A percentile compares a stretch with the other conserved stretches of the same genome.
These are phyloP conservation scores for Ammodytes marinus DNA, from an alignment of 2,113 vertebrate species.

Conservation along the genomic window DNA sequence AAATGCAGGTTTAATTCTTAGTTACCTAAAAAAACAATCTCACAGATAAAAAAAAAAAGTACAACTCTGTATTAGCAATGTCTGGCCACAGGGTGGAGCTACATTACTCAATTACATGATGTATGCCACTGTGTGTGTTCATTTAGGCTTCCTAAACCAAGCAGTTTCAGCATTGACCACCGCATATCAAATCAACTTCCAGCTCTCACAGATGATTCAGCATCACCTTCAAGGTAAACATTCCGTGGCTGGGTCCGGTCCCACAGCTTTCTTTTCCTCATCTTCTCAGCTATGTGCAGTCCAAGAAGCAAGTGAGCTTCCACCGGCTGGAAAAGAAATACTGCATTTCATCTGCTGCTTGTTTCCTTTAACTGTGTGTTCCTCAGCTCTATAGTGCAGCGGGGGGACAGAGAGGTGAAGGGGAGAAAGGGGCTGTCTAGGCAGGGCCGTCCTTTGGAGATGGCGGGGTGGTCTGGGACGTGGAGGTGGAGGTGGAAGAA, in stretches of 20 bases:
- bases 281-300: background rate
- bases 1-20: slow-evolving; percentile 20
- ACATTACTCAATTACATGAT: background rate
- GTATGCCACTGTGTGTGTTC: background rate
- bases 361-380: slow-evolving; percentile 60
- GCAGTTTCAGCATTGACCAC: background rate
- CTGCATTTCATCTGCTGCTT: slow-evolving; percentile 67
- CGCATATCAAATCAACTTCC: slow-evolving; percentile 3
- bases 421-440: slow-evolving; percentile 50
- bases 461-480: slow-evolving; percentile 86
- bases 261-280: background rate
- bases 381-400: slow-evolving; percentile 54
- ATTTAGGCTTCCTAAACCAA: background rate
- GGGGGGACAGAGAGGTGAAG: background rate
- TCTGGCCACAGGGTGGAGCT: slow-evolving; percentile 56
- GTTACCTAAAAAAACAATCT: background rate
- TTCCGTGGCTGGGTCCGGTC: slow-evolving; percentile 3
- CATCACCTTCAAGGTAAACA: slow-evolving; percentile 25
- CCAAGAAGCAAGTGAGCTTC: slow-evolving; percentile 19
- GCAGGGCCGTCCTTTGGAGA: slow-evolving; percentile 85
- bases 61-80: slow-evolving; percentile 39
- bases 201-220: background rate
- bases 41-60: background rate
- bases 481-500: slow-evolving; percentile 85
- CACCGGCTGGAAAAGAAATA: slow-evolving; percentile 73